Evolutionary conservation across 2,113 vertebrate species (phyloP).

Genomic region (Sterrhoptilus dennistouni): DNA sequence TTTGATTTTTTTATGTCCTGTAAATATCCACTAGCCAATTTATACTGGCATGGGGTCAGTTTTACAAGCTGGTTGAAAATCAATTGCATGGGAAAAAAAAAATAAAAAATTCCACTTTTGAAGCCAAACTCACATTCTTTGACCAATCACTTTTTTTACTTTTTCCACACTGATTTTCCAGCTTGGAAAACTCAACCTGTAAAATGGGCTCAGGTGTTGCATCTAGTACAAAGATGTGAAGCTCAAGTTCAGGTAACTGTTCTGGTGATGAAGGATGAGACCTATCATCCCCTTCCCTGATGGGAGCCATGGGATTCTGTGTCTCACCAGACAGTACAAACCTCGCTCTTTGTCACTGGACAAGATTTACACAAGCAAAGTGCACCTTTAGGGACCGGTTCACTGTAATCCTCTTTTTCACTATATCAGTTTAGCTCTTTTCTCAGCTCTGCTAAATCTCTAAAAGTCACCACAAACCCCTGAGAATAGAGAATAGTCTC

Average conservation of each 20-base stretch:
- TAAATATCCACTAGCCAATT: slow-evolving; percentile 19
- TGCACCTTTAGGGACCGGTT: background rate
- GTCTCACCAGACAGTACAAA: background rate
- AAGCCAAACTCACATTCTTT: background rate
- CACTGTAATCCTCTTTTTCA: background rate
- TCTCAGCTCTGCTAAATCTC: background rate
- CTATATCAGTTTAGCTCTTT: background rate
- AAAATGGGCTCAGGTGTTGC: background rate
- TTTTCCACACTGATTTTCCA: background rate
- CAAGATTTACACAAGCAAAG: background rate
- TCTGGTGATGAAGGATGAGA: background rate
- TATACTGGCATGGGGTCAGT: background rate
- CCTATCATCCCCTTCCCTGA: background rate
- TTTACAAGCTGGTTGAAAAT: slow-evolving; percentile 14
- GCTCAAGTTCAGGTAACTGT: background rate
- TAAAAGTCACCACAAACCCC: background rate
- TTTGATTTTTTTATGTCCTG: background rate
- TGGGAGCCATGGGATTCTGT: background rate
- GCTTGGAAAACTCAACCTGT: background rate
- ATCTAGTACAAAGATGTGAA: background rate
- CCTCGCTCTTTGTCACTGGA: background rate
- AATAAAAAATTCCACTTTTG: background rate
- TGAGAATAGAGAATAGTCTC: background rate
- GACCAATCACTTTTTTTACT: background rate
- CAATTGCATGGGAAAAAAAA: background rate